phyloP scores from a whole-genome alignment of 1,140 invertebrate genomes.

The Bacillus rossius region DNA sequence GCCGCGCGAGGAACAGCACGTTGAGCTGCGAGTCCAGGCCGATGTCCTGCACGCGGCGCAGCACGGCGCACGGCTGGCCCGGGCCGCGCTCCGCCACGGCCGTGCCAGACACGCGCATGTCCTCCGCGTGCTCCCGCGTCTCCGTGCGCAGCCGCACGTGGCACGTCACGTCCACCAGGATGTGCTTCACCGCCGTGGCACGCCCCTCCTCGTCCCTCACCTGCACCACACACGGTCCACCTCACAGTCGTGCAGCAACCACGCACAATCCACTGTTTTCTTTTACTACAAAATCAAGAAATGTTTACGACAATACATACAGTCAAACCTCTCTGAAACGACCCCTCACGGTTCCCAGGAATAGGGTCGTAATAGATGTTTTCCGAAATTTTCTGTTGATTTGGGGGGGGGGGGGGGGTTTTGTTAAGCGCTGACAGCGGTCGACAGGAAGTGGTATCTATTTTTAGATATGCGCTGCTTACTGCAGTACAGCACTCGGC shows the following conservation, averaged over 20 bases:
- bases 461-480: too few relatives aligned
- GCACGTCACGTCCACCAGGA: slow-evolving; percentile 59
- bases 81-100: slow-evolving; percentile 55
- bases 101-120: slow-evolving; percentile 58
- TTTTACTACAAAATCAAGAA: too few relatives aligned
- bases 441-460: too few relatives aligned
- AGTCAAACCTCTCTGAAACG: too few relatives aligned
- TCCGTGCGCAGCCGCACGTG: slow-evolving; percentile 52
- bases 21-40: slow-evolving; percentile 60
- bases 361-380: too few relatives aligned
- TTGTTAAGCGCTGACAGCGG: too few relatives aligned
- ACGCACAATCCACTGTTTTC: too few relatives aligned
- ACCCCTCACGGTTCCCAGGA: too few relatives aligned
- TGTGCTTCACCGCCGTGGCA: slow-evolving; percentile 52
- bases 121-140: slow-evolving; percentile 45
- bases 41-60: slow-evolving; percentile 55
- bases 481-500: too few relatives aligned
- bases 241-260: too few relatives aligned
- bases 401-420: too few relatives aligned
- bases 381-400: too few relatives aligned
- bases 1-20: slow-evolving; percentile 53
- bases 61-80: slow-evolving; percentile 42
- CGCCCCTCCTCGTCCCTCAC: slow-evolving; percentile 31
- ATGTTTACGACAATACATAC: not conserved
- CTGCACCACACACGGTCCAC: slow-evolving; percentile 7